Evolutionary conservation across 2,797 vertebrate genomes (phyloP).

Genomic region (Phoebastria nigripes): DNA sequence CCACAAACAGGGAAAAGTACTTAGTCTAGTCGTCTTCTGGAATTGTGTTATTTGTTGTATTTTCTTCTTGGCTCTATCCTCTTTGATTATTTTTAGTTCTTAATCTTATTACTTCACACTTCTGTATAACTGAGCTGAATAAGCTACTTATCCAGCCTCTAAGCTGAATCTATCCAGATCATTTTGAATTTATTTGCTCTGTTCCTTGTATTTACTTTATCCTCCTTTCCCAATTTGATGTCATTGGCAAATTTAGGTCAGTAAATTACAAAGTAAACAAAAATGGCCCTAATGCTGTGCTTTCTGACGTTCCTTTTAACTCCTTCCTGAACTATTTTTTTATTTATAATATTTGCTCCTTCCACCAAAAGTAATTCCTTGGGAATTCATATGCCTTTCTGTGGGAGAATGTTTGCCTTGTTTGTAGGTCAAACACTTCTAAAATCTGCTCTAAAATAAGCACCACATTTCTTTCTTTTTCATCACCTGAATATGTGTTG

Average conservation of each 20-base stretch:
- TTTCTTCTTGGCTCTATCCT: slow-evolving; percentile 59
- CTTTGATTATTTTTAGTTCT: slow-evolving; percentile 63
- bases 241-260: slow-evolving; percentile 55
- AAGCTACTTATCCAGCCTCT: slow-evolving; percentile 72
- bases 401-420: not conserved
- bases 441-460: not conserved
- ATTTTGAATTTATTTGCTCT: slow-evolving; percentile 67
- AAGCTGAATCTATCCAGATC: slow-evolving; percentile 65
- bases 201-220: slow-evolving; percentile 56
- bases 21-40: not conserved
- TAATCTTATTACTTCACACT: slow-evolving; percentile 77
- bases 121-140: slow-evolving; percentile 73
- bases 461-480: not conserved
- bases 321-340: not conserved
- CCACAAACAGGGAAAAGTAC: not conserved
- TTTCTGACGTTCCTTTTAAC: not conserved
- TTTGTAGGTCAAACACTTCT: not conserved
- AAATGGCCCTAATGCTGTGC: not conserved
- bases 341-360: not conserved
- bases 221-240: not conserved
- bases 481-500: not conserved
- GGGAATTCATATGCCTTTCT: not conserved
- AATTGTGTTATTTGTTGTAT: slow-evolving; percentile 58
- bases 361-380: not conserved
- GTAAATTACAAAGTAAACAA: slow-evolving; percentile 49